Base-by-base conservation (phyloP, 2,797 vertebrate species). In the Crenichthys baileyi region DNA sequence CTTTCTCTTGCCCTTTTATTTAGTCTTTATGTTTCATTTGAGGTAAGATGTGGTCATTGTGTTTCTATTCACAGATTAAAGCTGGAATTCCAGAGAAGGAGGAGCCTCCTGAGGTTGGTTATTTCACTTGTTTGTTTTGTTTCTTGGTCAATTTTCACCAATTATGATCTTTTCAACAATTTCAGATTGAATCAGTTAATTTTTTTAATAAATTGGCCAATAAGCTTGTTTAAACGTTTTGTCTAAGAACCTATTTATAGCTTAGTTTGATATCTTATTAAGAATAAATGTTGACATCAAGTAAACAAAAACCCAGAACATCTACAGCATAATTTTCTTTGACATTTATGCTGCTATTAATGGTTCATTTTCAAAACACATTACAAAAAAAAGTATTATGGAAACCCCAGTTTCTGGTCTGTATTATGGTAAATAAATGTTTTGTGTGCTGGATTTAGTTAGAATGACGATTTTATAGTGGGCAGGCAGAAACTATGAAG, bases 11-110 rank as follows among this genome's bases (percentile, higher is more conserved):
- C 20, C 9, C 3, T 36, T 12, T 67, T 61, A 1, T 1, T 9
- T 22, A 1, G 7, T 67, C 3, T 67, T 2, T 3, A 55, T 55
- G 22, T 39, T 41, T 41, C 9, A 44, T 67, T 63, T 31, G 6
- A 12, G 20, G 20, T 53, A 20, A 24, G 7, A 22, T 24, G 6
- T 55, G 20, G 1, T 55, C 7, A 24, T 67, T 26, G 11, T 60
- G 74, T 80, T 82, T 76, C 5, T 82, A 3, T 79, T 16, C 61
- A 36, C 36, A 89, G 84, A 48, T 39, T 0, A 11, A 26, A 41
- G 75, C 18, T 71, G 79, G 7, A 44, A 78, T 77, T 77, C 67
- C 73, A 1, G 84, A 84, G 44, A 72, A 61, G 39, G 18, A 24
- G 4, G 75, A 81, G 16, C 18, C 61, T 53, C 4, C 2, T 26